These are phyloP conservation scores for Muscicapa adusta DNA, from an alignment of 2,113 vertebrate genomes.

Conservation along the genomic window DNA sequence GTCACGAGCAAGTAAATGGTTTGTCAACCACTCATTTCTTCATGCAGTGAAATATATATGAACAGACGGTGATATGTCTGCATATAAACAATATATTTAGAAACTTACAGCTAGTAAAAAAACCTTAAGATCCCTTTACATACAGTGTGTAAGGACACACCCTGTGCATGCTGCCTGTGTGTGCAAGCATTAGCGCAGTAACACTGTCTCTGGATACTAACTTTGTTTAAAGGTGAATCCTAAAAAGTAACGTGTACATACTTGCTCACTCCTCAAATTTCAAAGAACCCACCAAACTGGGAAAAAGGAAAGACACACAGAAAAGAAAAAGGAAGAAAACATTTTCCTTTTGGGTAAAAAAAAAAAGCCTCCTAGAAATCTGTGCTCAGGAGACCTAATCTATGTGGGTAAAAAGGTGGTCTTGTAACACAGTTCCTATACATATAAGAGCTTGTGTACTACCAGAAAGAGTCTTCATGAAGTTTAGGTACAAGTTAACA, in stretches of 20 bases:
- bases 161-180: not conserved
- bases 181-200: not conserved
- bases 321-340: not conserved
- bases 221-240: not conserved
- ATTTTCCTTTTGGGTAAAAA: not conserved
- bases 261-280: not conserved
- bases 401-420: not conserved
- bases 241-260: not conserved
- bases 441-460: not conserved
- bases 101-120: not conserved
- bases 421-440: not conserved
- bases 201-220: not conserved
- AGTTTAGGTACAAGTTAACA: not conserved
- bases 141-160: not conserved
- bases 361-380: not conserved
- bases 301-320: not conserved
- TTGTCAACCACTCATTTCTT: not conserved
- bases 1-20: not conserved
- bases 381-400: not conserved
- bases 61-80: not conserved
- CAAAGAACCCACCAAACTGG: not conserved
- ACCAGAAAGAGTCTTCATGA: not conserved
- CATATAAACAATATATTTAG: not conserved
- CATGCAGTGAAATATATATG: not conserved
- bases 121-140: not conserved